Conservation (phyloP, 2,113 vertebrate species). For the Choloepus hoffmanni region DNA sequence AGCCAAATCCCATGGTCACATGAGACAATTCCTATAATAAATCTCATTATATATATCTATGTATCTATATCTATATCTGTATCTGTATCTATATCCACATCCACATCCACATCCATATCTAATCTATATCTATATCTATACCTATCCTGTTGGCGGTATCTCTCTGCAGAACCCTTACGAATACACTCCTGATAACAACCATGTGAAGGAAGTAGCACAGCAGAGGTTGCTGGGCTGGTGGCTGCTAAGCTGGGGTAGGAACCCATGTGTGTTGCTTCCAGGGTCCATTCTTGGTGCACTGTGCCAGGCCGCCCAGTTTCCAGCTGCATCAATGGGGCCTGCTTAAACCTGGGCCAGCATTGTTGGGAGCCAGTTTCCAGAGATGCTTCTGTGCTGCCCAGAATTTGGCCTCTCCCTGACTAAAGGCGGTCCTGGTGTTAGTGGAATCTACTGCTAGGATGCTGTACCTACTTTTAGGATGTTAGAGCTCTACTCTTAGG, state of each 20-base stretch:
- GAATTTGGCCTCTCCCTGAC: no score
- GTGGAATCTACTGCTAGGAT: neutral
- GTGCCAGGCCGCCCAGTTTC: neutral
- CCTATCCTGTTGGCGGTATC: no score
- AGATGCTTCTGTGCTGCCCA: neutral
- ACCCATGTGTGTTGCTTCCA: neutral
- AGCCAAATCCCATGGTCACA: neutral
- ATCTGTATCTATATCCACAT: no score
- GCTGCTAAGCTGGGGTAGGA: neutral
- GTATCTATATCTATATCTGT: no score
- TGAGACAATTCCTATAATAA: neutral
- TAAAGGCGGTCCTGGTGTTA: neutral
- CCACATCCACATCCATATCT: no score
- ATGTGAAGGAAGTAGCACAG: no score
- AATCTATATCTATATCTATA: no score
- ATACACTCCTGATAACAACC: neutral
- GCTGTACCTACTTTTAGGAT: neutral
- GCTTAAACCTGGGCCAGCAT: no score
- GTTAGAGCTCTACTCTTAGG: no score
- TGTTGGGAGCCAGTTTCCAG: neutral
- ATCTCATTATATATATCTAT: no score
- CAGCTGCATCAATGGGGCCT: neutral
- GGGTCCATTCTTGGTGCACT: neutral
- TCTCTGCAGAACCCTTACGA: neutral
- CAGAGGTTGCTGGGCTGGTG: neutral